A percentile compares a stretch with the other conserved stretches of the same genome.
These are phyloP conservation scores for Thecocarcelia acutangulata DNA, from an alignment of 2,888 invertebrate genomes.

Conservation along the genomic window DNA sequence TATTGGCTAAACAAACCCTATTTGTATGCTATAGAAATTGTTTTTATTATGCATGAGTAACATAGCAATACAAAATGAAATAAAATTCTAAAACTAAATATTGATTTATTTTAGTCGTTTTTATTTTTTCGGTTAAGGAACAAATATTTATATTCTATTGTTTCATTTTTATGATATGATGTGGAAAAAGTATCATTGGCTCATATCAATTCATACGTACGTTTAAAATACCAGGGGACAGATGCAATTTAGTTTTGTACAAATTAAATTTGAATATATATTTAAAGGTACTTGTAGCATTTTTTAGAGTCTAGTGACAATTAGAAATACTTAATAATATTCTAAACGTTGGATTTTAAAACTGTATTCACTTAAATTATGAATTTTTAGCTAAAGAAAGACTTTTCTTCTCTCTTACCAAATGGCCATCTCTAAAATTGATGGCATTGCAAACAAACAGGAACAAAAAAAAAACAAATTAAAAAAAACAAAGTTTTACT, in stretches of 20 bases:
- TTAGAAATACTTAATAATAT: too few species aligned
- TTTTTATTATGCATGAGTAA: conserved; percentile 54
- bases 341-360: too few species aligned
- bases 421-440: too few species aligned
- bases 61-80: conserved; percentile 9
- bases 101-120: conserved; percentile 53
- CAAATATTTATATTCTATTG: conserved; percentile 40
- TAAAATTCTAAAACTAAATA: conserved; percentile 46
- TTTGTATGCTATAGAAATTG: conserved; percentile 49
- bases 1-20: conserved; percentile 17
- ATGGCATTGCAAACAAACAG: too few species aligned
- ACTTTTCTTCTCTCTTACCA: too few species aligned
- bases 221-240: conserved; percentile 9
- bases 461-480: too few species aligned
- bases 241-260: background rate
- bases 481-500: too few species aligned
- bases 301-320: too few species aligned
- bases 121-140: background rate
- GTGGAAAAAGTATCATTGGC: background rate
- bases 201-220: background rate
- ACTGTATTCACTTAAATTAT: too few species aligned
- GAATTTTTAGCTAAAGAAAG: too few species aligned
- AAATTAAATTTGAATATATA: conserved; percentile 33
- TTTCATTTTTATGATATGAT: conserved; percentile 14
- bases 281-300: background rate